Base-by-base conservation (phyloP, 23 tunicate species). In the Clavelina lepadiformis region DNA sequence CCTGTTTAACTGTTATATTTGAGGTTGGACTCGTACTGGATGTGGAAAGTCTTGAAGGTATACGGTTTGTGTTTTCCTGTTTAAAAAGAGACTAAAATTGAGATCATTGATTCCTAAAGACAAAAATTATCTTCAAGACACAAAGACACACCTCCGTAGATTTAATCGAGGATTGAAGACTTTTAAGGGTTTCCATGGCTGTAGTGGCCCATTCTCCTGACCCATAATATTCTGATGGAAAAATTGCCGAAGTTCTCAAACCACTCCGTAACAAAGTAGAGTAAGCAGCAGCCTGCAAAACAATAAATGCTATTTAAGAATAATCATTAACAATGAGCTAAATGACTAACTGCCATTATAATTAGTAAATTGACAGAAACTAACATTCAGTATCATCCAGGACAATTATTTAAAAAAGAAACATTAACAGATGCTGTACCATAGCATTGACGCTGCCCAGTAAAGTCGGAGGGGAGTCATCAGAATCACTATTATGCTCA, bases 171-270 rank as follows among this genome's bases (percentile, higher is more conserved):
- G 75, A 58, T 57, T 78, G 75, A n/a, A 78, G 61, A 36, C 33
- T 68, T 30, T 78, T 78, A 38, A 88, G 47, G 3, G 96, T 75
- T 51, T 72, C 82, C 81, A 89, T 81, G 46, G 97, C 97, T 47
- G 97, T 77, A 34, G 52, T 75, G 5, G 97, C 97, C 97, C 97
- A 89, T 46, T 89, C 97, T n/a, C 97, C 97, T 23, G 83, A 76
- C 26, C 97, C 97, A 51, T 89, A 89, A 71, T 89, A 89, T 19
- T 89, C 97, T 2, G 87, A 62, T 2, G 84, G 75, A 36, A 78
- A 78, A n/a, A 30, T 44, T 35, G 2, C 41, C 4, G 30, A 51
- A 2, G 30, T 29, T 27, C 68, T 24, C 61, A 75, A 31, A 2
- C 58, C 65, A 20, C 38, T 55, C 28, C 37, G 73, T 0, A 77